phyloP scores from a whole-genome alignment of 2,113 vertebrate species.

The Ploceus nigricollis region DNA sequence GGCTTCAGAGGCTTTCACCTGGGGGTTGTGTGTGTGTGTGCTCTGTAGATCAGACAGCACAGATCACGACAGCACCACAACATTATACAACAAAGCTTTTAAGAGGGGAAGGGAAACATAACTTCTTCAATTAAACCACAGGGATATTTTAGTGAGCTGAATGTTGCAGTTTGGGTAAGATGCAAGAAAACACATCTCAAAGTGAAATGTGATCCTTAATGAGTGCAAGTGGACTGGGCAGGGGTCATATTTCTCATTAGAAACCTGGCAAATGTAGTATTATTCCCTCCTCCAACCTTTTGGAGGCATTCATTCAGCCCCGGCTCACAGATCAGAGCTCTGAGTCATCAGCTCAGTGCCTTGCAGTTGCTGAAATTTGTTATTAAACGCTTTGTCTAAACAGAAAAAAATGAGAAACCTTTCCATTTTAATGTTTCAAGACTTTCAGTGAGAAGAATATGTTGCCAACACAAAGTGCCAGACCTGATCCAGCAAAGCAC shows the following conservation, averaged over 20 bases:
- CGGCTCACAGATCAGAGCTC: background rate
- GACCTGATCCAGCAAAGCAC: constrained; percentile 9
- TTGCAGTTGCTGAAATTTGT: background rate
- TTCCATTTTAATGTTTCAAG: background rate
- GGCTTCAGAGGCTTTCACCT: background rate
- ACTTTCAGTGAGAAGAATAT: background rate
- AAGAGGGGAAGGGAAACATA: background rate
- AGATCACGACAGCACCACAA: background rate
- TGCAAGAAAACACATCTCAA: constrained; percentile 31
- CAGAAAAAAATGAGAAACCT: background rate
- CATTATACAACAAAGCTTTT: background rate
- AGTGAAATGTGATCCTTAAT: constrained; percentile 35
- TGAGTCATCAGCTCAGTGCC: constrained; percentile 8
- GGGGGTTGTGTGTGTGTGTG: background rate
- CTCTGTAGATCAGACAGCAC: background rate
- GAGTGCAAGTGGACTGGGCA: constrained; percentile 41
- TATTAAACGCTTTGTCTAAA: constrained; percentile 11
- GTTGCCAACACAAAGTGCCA: background rate
- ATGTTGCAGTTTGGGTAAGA: constrained; percentile 51
- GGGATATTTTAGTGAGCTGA: constrained; percentile 33
- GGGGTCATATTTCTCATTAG: constrained; percentile 49
- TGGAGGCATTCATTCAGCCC: constrained; percentile 32
- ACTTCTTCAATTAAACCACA: constrained; percentile 22
- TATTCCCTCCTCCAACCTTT: background rate
- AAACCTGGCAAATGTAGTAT: constrained; percentile 29